These are phyloP conservation scores for Spongilla lacustris DNA, from an alignment of 37 sponge, comb jelly and placozoan species.

Conservation along the genomic window DNA sequence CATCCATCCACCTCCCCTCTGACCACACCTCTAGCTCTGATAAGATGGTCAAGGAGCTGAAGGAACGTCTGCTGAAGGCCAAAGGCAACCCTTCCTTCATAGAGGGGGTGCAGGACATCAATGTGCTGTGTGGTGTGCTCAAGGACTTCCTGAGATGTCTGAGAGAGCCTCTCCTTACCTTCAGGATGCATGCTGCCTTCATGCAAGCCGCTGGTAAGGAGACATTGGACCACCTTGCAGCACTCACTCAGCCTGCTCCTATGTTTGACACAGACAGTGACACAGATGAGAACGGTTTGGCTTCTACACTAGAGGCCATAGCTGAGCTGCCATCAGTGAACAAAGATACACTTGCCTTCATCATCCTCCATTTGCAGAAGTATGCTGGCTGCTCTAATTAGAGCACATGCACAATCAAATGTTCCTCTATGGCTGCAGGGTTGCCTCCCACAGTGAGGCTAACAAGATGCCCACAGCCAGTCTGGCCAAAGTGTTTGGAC, in stretches of 20 bases:
- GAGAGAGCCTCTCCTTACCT: slow-evolving; percentile 89
- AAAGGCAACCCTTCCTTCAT: slow-evolving; percentile 54
- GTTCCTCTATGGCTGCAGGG: slow-evolving; percentile 29
- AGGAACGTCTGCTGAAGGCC: slow-evolving; percentile 79
- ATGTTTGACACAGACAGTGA: slow-evolving; percentile 40
- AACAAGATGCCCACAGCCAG: slow-evolving; percentile 89
- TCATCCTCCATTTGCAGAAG: slow-evolving; percentile 91
- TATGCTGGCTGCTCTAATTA: too few species aligned
- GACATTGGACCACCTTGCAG: not conserved
- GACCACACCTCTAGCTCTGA: slow-evolving; percentile 44
- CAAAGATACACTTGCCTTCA: slow-evolving; percentile 93
- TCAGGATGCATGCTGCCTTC: slow-evolving; percentile 67
- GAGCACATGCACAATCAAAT: not conserved
- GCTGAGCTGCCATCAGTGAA: slow-evolving; percentile 86
- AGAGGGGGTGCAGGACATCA: slow-evolving; percentile 69
- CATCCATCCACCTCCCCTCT: not conserved
- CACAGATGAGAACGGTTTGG: slow-evolving; percentile 67
- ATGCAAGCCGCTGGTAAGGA: slow-evolving; percentile 70
- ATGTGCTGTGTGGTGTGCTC: slow-evolving; percentile 88
- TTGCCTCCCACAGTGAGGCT: slow-evolving; percentile 62
- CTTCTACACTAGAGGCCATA: slow-evolving; percentile 68
- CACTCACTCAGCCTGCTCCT: not conserved
- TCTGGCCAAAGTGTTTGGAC: slow-evolving; percentile 90
- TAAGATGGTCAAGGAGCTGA: slow-evolving; percentile 77
- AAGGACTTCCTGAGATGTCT: slow-evolving; percentile 85